Evolutionary conservation across 2,797 vertebrate species (phyloP).

Genomic region (Scomberomorus guttatus): DNA sequence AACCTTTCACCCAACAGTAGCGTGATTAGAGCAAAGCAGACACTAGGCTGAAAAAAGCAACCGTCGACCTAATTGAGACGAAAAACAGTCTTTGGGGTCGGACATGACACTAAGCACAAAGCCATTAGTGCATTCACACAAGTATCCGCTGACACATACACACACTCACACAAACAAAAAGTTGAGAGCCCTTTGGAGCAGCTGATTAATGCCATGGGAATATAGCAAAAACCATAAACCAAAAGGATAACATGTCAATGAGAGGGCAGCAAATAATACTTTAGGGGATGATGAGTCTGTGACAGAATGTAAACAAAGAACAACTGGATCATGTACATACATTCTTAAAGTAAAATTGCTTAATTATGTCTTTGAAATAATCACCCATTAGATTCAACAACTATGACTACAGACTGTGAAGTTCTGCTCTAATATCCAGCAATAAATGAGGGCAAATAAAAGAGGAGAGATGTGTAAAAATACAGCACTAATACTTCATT

Average conservation of each 20-base stretch:
- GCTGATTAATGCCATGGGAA: conserved; percentile 74
- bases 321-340: conserved; percentile 10
- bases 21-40: conserved; percentile 37
- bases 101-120: conserved; percentile 62
- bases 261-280: conserved; percentile 27
- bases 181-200: conserved; percentile 52
- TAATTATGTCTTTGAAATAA: conserved; percentile 16
- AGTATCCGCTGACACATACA: conserved; percentile 30
- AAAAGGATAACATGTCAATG: conserved; percentile 55
- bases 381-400: background rate
- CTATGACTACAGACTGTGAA: background rate
- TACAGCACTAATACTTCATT: too few species aligned
- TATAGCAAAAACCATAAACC: conserved; percentile 59
- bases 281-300: conserved; percentile 24
- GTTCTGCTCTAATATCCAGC: background rate
- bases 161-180: conserved; percentile 37
- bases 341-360: background rate
- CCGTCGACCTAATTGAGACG: conserved; percentile 18
- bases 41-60: conserved; percentile 11
- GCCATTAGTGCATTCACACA: conserved; percentile 46
- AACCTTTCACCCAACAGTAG: conserved; percentile 35
- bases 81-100: conserved; percentile 45
- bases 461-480: too few species aligned
- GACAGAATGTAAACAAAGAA: conserved; percentile 54
- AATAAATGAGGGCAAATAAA: conserved; percentile 11